A percentile compares a stretch with the other conserved stretches of the same genome.
These are phyloP conservation scores for cat (Felis catus) DNA, from an alignment of 2,113 vertebrate genomes.

Conservation along the genomic window DNA sequence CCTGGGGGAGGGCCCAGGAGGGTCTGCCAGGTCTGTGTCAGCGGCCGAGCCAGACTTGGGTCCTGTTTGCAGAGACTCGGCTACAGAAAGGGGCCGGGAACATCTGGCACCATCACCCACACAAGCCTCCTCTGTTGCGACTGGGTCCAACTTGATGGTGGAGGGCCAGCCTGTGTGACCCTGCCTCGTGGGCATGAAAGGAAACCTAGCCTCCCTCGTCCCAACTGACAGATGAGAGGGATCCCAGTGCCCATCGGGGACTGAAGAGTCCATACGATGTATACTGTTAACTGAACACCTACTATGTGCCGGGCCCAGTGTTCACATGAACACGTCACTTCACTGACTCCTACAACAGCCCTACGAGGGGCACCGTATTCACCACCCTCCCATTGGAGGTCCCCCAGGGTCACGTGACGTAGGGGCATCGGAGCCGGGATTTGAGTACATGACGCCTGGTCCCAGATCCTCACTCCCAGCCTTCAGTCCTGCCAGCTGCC, in stretches of 20 bases:
- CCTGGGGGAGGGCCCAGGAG: accelerated
- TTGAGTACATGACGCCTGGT: neutral
- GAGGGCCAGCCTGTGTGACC: neutral
- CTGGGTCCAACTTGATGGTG: neutral
- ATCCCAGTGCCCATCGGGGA: neutral
- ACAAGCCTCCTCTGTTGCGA: neutral
- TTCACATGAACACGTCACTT: neutral
- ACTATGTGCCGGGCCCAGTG: neutral
- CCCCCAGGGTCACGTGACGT: accelerated
- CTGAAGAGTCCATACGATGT: accelerated
- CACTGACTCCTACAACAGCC: neutral
- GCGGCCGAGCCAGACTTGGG: accelerated
- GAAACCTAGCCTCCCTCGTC: neutral
- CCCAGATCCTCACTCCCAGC: neutral
- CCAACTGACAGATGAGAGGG: too few relatives aligned
- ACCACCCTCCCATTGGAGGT: accelerated
- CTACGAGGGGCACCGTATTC: accelerated
- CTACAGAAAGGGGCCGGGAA: neutral
- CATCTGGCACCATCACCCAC: neutral
- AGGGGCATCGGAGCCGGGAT: neutral
- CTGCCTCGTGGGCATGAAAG: neutral
- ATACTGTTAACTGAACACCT: neutral
- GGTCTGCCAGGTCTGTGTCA: neutral
- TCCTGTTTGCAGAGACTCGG: neutral
- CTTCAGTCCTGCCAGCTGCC: neutral